phyloP scores from a whole-genome alignment of 2,888 invertebrate genomes.

The Mamestra brassicae region DNA sequence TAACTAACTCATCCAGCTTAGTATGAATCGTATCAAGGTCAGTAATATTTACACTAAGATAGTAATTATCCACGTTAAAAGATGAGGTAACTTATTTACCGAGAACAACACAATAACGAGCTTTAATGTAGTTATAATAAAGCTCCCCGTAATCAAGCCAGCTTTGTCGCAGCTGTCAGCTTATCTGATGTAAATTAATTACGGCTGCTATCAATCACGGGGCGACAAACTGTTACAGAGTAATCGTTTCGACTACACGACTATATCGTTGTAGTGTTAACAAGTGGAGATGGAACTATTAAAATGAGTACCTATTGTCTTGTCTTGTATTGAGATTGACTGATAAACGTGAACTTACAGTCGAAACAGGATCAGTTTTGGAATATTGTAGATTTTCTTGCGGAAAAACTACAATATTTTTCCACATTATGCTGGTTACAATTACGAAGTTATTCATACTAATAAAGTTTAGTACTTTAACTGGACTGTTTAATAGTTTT shows the following conservation, averaged over 20 bases:
- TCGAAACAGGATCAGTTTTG: not conserved
- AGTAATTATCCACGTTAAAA: not conserved
- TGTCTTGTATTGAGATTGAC: constrained; percentile 26
- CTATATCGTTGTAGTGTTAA: constrained; percentile 52
- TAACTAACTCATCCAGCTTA: not conserved
- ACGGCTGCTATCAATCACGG: constrained; percentile 81
- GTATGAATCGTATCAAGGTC: too few relatives aligned
- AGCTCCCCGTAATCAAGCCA: constrained; percentile 73
- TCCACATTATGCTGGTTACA: too few relatives aligned
- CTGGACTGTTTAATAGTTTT: too few relatives aligned
- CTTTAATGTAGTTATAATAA: constrained; percentile 68
- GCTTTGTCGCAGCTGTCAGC: constrained; percentile 79
- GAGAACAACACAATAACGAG: constrained; percentile 30
- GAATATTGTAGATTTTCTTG: too few relatives aligned
- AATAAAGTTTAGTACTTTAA: too few relatives aligned
- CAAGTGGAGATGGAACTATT: constrained; percentile 52
- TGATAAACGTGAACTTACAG: not conserved
- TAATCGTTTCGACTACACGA: constrained; percentile 54
- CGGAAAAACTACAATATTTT: too few relatives aligned
- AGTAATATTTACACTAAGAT: too few relatives aligned
- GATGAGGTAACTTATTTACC: not conserved
- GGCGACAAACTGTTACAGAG: constrained; percentile 63
- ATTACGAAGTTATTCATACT: too few relatives aligned
- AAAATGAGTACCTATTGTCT: constrained; percentile 15
- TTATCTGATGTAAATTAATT: constrained; percentile 84